Evolutionary conservation across 2,797 vertebrate species (phyloP).

Genomic region (Antennarius maculatus): DNA sequence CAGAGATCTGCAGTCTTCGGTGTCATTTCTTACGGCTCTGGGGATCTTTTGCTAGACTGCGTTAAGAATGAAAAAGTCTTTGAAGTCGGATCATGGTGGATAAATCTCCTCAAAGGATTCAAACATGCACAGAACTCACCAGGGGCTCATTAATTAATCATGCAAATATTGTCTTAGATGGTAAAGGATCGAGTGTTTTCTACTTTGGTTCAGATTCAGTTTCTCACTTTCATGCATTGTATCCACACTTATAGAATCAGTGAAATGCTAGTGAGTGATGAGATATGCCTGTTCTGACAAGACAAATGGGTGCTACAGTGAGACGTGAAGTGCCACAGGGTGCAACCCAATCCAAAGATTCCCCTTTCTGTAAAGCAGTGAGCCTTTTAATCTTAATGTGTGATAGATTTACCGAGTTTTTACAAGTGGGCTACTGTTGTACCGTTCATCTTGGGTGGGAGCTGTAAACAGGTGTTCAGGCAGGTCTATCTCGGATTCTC

Average conservation of each 20-base stretch:
- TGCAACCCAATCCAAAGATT: conserved; percentile 71
- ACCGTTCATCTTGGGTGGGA: conserved; percentile 67
- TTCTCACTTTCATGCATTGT: conserved; percentile 71
- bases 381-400: conserved; percentile 72
- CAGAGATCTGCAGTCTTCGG: conserved; percentile 58
- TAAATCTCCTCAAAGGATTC: conserved; percentile 44
- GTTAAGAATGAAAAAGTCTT: conserved; percentile 42
- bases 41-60: conserved; percentile 46
- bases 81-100: conserved; percentile 59
- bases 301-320: conserved; percentile 49
- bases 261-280: conserved; percentile 63
- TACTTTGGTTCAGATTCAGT: conserved; percentile 60
- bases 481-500: conserved; percentile 32
- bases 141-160: conserved; percentile 48
- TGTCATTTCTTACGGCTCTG: conserved; percentile 61
- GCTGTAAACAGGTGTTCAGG: conserved; percentile 69
- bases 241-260: conserved; percentile 63
- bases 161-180: conserved; percentile 66
- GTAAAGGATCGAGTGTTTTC: conserved; percentile 60
- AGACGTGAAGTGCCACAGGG: conserved; percentile 67
- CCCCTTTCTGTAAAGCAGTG: conserved; percentile 48
- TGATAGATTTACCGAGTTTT: conserved; percentile 79
- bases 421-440: conserved; percentile 60
- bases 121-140: conserved; percentile 34
- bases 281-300: conserved; percentile 71